Evolutionary conservation across 1,140 invertebrate species (phyloP), one percentile per base, ranked within the genome.

Genomic region (Zaprionus davidi): DNA sequence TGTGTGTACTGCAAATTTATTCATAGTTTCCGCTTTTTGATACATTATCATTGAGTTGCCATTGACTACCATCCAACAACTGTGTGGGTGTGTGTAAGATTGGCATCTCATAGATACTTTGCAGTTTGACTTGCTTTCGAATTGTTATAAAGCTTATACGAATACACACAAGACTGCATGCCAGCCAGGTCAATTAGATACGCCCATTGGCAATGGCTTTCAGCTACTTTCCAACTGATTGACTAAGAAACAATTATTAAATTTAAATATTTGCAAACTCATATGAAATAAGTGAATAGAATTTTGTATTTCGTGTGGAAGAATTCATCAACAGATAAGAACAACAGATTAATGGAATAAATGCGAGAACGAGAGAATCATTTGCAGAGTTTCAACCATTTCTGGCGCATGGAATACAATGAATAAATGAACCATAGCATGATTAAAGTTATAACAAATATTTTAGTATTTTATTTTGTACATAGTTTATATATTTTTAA

Each of bases 21-120:
- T 87, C 77, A 87, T 87, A 72, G 79, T 85, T 86, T 80, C 73
- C 83, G 79, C 83, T 80, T 63, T 87, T 80, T 77, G 83, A 87
- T 70, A 85, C 74, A 84, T 82, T 80, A 82, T 80, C 73, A 75
- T 83, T 71, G 80, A 72, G 51, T 67, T 81, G 51, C 57, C 41
- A 56, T 64, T 58, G 70, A 38, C 58, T 56, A 53, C 24, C 34
- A 60, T 17, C 28, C 17, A 17, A 31, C 31, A 44, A 15, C 44
- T 34, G 31, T 7, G 41, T 55, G 22, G 51, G 15, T 26, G 49
- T 28, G 17, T 36, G n/a, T 4, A 53, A 49, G 22, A 44, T 28
- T 72, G 41, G 41, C 26, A 26, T 31, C 17, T 63, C 57, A 63
- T 51, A 58, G 44, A 31, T 57, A 53, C 46, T 55, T 55, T 65